Conservation (phyloP, 2,113 vertebrate genomes). For the Lamprotornis superbus region DNA sequence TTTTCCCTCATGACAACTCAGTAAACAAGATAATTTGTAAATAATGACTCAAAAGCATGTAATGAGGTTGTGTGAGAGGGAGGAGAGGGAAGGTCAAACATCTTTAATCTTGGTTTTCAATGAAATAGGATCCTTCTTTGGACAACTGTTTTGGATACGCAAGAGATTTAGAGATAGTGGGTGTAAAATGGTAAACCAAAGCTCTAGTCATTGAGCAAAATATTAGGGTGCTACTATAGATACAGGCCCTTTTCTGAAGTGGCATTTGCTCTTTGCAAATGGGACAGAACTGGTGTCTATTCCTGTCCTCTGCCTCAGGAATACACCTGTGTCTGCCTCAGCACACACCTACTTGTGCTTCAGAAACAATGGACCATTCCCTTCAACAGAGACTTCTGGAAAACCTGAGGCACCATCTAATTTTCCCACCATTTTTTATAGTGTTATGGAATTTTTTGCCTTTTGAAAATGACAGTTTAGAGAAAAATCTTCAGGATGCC, state of each 20-base stretch:
- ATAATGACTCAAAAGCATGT: conserved; percentile 64
- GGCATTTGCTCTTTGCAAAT: not conserved
- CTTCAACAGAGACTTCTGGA: not conserved
- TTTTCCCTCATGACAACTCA: not conserved
- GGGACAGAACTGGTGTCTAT: not conserved
- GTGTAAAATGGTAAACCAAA: not conserved
- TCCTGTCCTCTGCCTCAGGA: not conserved
- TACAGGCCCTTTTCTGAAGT: not conserved
- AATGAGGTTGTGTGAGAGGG: conserved; percentile 19
- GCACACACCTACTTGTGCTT: not conserved
- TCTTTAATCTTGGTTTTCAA: conserved; percentile 32
- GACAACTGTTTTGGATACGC: conserved; percentile 8
- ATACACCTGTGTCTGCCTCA: not conserved
- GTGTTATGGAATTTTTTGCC: not conserved
- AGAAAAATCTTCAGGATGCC: not conserved
- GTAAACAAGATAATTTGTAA: conserved; percentile 59
- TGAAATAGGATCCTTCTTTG: conserved; percentile 35
- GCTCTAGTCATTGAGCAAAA: not conserved
- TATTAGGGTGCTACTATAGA: not conserved
- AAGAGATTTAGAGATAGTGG: conserved; percentile 14
- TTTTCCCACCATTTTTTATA: not conserved
- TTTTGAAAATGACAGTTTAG: not conserved
- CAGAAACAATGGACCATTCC: not conserved
- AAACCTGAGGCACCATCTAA: not conserved
- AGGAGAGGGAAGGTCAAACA: conserved; percentile 22